These are phyloP conservation scores for Varanus salvator DNA, from an alignment of 2,113 vertebrate genomes.

Conservation along the genomic window DNA sequence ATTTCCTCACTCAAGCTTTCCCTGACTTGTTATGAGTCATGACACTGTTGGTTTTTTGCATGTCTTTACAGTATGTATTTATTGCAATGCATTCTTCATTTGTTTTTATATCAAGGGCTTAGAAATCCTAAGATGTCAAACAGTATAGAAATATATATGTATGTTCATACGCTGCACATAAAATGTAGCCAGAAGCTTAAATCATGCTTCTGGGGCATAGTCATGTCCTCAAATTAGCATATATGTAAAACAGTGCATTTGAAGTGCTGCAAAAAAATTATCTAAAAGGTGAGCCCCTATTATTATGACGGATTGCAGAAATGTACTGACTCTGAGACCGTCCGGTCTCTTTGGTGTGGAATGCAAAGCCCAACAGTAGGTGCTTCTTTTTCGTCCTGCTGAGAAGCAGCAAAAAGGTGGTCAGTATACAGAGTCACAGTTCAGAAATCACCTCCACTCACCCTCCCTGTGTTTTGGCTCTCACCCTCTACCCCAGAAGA, in stretches of 20 bases:
- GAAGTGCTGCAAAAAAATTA: constrained; percentile 8
- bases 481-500: neutral
- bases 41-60: too few relatives aligned
- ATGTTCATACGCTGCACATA: too few relatives aligned
- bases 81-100: too few relatives aligned
- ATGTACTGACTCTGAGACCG: constrained; percentile 16
- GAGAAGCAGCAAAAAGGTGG: constrained; percentile 1
- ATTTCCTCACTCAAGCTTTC: too few relatives aligned
- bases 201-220: neutral
- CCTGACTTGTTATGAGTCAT: too few relatives aligned
- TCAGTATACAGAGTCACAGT: neutral
- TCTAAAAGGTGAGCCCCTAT: constrained; percentile 11
- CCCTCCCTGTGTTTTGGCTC: neutral
- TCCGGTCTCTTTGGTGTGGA: constrained; percentile 9
- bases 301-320: constrained; percentile 30
- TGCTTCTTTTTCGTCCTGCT: constrained; percentile 22
- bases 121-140: too few relatives aligned
- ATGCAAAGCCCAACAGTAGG: constrained; percentile 13
- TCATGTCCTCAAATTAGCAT: neutral
- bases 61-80: too few relatives aligned
- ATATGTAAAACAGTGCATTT: constrained; percentile 1
- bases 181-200: neutral
- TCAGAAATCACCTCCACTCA: neutral
- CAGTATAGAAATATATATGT: too few relatives aligned
- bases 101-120: too few relatives aligned